phyloP scores from a whole-genome alignment of 2,797 vertebrate genomes.

The Luscinia luscinia region DNA sequence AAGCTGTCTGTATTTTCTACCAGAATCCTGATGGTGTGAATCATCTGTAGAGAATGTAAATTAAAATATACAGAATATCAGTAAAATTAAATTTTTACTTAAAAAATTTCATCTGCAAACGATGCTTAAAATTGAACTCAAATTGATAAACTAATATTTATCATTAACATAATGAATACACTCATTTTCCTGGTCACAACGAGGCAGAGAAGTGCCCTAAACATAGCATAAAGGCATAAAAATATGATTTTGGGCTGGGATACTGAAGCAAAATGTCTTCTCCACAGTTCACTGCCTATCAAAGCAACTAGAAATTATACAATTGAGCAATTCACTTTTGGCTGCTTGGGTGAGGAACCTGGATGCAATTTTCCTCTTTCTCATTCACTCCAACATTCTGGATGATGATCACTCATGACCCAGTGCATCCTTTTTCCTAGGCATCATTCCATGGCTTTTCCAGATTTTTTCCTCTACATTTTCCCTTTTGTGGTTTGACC shows the following conservation, averaged over 20 bases:
- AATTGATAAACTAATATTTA: background rate
- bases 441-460: background rate
- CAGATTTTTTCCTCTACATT: background rate
- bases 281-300: background rate
- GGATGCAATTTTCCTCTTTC: background rate
- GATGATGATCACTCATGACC: background rate
- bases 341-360: background rate
- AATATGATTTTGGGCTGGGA: background rate
- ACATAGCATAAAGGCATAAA: background rate
- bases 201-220: background rate
- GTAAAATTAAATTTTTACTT: background rate
- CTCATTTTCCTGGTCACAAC: background rate
- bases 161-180: background rate
- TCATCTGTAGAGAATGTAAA: conserved; percentile 84
- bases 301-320: background rate
- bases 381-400: background rate
- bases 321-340: background rate
- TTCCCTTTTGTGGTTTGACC: background rate
- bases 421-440: background rate
- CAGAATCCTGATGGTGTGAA: conserved; percentile 90
- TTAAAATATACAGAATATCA: background rate
- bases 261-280: background rate
- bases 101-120: background rate
- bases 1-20: conserved; percentile 88
- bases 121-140: background rate